Percentiles rank a stretch among this genome's conserved stretches.
These are phyloP conservation scores for Hypsopygia costalis DNA, from an alignment of 2,888 invertebrate genomes.

Conservation along the genomic window DNA sequence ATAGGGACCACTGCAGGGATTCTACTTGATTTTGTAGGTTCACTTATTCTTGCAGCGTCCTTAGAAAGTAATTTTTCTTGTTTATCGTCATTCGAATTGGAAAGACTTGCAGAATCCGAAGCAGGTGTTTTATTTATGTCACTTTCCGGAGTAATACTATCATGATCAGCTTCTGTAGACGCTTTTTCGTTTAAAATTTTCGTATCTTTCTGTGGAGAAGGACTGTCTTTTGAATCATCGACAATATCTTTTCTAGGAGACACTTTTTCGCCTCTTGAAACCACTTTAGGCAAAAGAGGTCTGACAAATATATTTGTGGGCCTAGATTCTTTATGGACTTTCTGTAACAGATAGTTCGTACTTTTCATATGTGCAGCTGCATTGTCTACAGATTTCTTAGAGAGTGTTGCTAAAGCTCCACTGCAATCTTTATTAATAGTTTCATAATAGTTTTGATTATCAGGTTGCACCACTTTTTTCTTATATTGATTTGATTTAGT, in stretches of 20 bases:
- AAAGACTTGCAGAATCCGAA: neutral
- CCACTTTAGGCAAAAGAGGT: conserved; percentile 58
- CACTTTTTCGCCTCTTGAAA: conserved; percentile 45
- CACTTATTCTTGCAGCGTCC: conserved; percentile 14
- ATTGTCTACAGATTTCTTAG: conserved; percentile 54
- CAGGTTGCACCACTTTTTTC: conserved; percentile 43
- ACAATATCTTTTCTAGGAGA: conserved; percentile 58
- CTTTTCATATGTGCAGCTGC: conserved; percentile 58
- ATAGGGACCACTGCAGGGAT: conserved; percentile 52
- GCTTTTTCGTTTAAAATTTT: conserved; percentile 17
- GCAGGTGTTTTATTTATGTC: conserved; percentile 10
- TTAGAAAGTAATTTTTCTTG: conserved; percentile 11
- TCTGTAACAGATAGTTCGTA: conserved; percentile 31
- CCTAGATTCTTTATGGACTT: conserved; percentile 37
- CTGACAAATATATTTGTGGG: conserved; percentile 51
- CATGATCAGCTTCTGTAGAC: conserved; percentile 17
- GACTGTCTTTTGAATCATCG: conserved; percentile 64
- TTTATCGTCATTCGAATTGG: conserved; percentile 12
- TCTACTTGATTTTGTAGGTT: conserved; percentile 28
- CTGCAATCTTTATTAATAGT: conserved; percentile 54
- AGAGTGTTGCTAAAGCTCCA: conserved; percentile 56
- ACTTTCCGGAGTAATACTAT: conserved; percentile 16
- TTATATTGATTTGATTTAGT: conserved; percentile 46
- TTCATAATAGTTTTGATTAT: conserved; percentile 41
- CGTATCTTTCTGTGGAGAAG: conserved; percentile 87